Evolutionary conservation across 2,113 vertebrate genomes (phyloP).

Genomic region (Antigone vipio): DNA sequence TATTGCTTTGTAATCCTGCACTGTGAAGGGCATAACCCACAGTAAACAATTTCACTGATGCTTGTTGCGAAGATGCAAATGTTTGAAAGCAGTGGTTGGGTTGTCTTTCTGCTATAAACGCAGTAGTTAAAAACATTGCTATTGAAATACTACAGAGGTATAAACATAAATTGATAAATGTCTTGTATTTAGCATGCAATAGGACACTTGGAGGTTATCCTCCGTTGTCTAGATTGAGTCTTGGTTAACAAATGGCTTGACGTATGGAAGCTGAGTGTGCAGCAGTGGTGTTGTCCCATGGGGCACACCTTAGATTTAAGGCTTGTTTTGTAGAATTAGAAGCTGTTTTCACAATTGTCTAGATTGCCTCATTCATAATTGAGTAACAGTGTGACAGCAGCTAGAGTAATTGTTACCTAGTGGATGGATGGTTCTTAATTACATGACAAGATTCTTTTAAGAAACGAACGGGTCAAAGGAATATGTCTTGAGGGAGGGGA

Average conservation of each 20-base stretch:
- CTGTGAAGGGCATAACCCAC: background rate
- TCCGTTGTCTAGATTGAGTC: background rate
- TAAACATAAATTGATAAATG: background rate
- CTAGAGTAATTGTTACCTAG: background rate
- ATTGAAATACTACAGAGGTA: background rate
- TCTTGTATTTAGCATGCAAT: background rate
- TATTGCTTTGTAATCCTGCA: background rate
- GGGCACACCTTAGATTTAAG: background rate
- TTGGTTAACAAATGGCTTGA: conserved; percentile 11
- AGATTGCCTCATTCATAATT: conserved; percentile 34
- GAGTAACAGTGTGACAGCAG: conserved; percentile 18
- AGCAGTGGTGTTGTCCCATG: background rate
- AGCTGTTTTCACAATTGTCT: background rate
- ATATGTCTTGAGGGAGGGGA: background rate
- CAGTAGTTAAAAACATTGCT: background rate
- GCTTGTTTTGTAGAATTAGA: conserved; percentile 15
- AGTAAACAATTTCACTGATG: background rate
- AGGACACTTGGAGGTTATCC: background rate
- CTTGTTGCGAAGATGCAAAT: background rate
- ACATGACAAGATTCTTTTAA: background rate
- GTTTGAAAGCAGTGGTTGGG: background rate
- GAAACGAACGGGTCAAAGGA: background rate
- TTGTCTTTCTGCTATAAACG: background rate
- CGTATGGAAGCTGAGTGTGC: background rate
- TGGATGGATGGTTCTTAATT: conserved; percentile 26